These are phyloP conservation scores for Naso thynnoides DNA, from an alignment of 2,797 vertebrate genomes.

Conservation along the genomic window DNA sequence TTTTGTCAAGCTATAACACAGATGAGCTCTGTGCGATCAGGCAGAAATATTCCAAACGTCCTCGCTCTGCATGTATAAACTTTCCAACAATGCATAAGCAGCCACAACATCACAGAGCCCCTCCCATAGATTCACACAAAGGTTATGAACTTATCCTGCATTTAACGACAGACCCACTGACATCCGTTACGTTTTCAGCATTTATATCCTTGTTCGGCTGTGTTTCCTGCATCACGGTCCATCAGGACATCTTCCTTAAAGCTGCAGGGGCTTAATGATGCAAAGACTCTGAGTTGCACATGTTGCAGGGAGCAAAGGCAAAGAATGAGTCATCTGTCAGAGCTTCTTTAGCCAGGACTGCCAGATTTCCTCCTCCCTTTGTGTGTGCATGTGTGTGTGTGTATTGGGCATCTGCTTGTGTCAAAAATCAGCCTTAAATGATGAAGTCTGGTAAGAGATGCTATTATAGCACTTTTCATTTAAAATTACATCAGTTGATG, in stretches of 20 bases:
- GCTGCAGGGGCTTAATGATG: conserved; percentile 69
- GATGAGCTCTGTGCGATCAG: conserved; percentile 3
- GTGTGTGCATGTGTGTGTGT: conserved; percentile 21
- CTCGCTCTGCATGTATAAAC: conserved; percentile 39
- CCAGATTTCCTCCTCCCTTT: conserved; percentile 48
- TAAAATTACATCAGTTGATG: conserved; percentile 26
- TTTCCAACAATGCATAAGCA: conserved; percentile 57
- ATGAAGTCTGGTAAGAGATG: conserved; percentile 19
- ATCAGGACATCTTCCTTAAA: conserved; percentile 62
- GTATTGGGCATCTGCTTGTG: conserved; percentile 15
- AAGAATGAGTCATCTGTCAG: conserved; percentile 72
- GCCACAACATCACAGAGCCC: conserved; percentile 58
- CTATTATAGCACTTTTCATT: conserved; percentile 23
- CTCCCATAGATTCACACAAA: conserved; percentile 58
- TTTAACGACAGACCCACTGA: conserved; percentile 33
- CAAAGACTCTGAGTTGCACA: conserved; percentile 73
- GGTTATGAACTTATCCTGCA: conserved; percentile 55
- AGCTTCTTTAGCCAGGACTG: conserved; percentile 57
- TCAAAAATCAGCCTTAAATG: conserved; percentile 16
- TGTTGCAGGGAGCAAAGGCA: conserved; percentile 65
- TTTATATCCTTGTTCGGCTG: conserved; percentile 48
- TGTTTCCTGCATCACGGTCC: conserved; percentile 24
- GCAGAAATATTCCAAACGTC: conserved; percentile 38
- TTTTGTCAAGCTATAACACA: not conserved
- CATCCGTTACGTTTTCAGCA: conserved; percentile 52